phyloP scores from a whole-genome alignment of 2,113 vertebrate genomes.

The Camelus bactrianus region DNA sequence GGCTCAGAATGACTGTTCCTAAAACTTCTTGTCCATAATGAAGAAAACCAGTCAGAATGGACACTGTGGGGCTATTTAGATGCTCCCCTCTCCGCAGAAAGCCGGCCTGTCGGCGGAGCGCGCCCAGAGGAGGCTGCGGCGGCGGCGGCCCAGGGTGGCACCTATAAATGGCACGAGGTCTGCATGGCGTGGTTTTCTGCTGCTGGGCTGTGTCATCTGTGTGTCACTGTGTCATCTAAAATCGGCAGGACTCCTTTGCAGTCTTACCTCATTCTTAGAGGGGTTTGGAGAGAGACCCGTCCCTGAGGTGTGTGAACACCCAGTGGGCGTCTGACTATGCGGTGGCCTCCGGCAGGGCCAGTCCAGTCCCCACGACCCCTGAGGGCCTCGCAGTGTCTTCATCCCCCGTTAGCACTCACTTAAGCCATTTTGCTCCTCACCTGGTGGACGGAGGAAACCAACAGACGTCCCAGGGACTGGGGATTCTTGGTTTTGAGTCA shows the following conservation, averaged over 20 bases:
- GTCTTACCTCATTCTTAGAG: background rate
- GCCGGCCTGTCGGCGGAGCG: background rate
- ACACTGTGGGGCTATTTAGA: background rate
- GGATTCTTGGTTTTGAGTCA: background rate
- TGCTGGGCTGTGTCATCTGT: background rate
- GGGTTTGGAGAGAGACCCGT: background rate
- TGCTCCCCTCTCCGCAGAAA: background rate
- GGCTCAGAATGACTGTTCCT: background rate
- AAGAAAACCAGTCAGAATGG: background rate
- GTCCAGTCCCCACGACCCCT: background rate
- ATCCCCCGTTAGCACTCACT: background rate
- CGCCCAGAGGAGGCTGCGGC: accelerated
- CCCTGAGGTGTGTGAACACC: background rate
- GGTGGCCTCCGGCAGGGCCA: background rate
- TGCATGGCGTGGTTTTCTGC: background rate
- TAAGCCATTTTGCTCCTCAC: background rate
- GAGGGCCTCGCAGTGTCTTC: background rate
- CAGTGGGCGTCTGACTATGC: background rate
- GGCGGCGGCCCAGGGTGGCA: too few species aligned
- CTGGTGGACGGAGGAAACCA: background rate
- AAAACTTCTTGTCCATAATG: background rate
- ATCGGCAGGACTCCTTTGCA: background rate
- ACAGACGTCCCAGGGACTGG: background rate
- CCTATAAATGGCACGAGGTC: background rate
- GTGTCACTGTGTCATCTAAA: background rate